Evolutionary conservation across 2,113 vertebrate species (phyloP).

Genomic region (Aix galericulata): DNA sequence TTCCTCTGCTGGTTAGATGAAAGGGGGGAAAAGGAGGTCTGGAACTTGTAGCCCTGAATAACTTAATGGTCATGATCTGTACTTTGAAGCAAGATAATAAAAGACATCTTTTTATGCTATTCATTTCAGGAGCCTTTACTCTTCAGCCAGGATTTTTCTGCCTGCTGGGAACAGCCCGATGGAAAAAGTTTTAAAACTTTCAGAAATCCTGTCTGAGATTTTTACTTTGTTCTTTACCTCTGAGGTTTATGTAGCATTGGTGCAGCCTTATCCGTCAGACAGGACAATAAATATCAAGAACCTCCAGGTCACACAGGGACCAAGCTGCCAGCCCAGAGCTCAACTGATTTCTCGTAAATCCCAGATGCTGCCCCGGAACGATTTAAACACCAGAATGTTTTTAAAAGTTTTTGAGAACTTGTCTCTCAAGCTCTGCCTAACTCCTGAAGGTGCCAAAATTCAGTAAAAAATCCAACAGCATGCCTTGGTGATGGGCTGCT

Average conservation of each 20-base stretch:
- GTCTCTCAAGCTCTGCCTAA: not conserved
- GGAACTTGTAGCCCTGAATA: slow-evolving; percentile 44
- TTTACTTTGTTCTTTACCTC: slow-evolving; percentile 60
- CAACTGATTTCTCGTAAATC: not conserved
- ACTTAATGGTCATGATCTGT: slow-evolving; percentile 45
- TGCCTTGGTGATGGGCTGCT: not conserved
- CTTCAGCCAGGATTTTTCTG: slow-evolving; percentile 46
- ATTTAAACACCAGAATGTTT: not conserved
- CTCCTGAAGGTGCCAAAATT: not conserved
- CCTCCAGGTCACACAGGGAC: not conserved
- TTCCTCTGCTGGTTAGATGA: not conserved
- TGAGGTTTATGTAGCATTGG: slow-evolving; percentile 36
- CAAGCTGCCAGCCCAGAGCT: not conserved
- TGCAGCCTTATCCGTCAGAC: not conserved
- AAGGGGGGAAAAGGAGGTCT: not conserved
- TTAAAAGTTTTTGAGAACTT: not conserved
- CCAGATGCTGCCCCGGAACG: not conserved
- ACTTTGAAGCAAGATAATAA: slow-evolving; percentile 58
- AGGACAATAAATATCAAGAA: slow-evolving; percentile 48
- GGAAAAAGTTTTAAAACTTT: slow-evolving; percentile 55
- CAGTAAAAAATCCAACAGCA: not conserved
- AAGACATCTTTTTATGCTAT: slow-evolving; percentile 40
- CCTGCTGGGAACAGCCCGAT: slow-evolving; percentile 15
- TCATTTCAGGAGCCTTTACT: slow-evolving; percentile 55
- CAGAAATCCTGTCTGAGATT: slow-evolving; percentile 55